Base-by-base conservation (phyloP, 2,888 invertebrate species). In the Alloscopus bannaensis region DNA sequence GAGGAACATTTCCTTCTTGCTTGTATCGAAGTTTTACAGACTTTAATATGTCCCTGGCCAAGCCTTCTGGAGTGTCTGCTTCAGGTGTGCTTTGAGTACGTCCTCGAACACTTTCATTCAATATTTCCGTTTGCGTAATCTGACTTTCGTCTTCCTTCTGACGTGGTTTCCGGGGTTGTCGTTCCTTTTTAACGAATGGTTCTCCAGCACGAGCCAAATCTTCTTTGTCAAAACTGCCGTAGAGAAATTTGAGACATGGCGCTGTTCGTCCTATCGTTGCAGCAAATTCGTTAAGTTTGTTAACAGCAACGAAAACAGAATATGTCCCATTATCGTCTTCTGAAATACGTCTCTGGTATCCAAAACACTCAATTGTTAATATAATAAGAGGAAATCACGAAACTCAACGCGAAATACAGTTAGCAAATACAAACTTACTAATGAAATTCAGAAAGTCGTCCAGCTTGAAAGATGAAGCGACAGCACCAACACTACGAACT, bases 81-180 rank as follows among this genome's bases (percentile, higher is more conserved):
- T 69, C 45, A n/a, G n/a, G n/a, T 59, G 40, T 68, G 26, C 11
- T 60, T 18, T 0, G 24, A 20, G 4, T 22, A 20, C n/a, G n/a
- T 20, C 6, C 20, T 64, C 11, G 26, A 18, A 16, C 28, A 18
- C 42, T 28, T 42, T n/a, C 4, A 47, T 55, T 71, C n/a, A 65
- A 50, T 16, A 66, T 24, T 60, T 72, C 79, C 24, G 2, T 40
- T 31, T 79, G 71, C 4, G 79, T 71, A n/a, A 29, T 60, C 24
- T 36, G 24, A 40, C 45, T 2, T 26, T 22, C 16, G 1, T 29
- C 28, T 3, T 70, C 59, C n/a, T 60, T 45, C 18, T 47, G 28
- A 1, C 64, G 69, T 26, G 29, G 18, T 11, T 13, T 18, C 47
- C 70, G n/a, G 1, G n/a, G 40, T 50, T 71, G n/a, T 79, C n/a